Evolutionary conservation across 2,797 vertebrate species (phyloP).

Genomic region (Avahi laniger): DNA sequence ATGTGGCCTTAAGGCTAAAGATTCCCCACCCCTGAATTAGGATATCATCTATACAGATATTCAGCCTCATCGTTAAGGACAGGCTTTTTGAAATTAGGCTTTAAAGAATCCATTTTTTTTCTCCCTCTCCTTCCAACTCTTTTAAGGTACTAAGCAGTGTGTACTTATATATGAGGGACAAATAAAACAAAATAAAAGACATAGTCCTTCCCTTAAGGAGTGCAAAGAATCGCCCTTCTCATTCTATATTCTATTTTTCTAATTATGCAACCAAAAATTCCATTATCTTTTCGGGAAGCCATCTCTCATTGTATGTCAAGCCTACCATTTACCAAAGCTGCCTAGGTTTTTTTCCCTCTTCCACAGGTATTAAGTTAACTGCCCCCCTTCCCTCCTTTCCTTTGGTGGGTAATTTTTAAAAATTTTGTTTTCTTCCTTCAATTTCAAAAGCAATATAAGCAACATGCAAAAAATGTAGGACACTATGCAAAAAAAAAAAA

Average conservation of each 20-base stretch:
- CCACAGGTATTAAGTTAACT: not conserved
- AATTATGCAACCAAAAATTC: not conserved
- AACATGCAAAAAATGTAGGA: not conserved
- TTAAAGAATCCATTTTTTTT: not conserved
- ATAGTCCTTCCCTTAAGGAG: not conserved
- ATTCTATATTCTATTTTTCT: not conserved
- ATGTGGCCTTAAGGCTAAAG: no score
- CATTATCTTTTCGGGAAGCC: not conserved
- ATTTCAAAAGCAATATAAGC: not conserved
- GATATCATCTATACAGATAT: not conserved
- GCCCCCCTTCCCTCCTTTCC: not conserved
- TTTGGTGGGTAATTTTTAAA: not conserved
- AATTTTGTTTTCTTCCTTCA: not conserved
- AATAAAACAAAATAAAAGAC: not conserved
- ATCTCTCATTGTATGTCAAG: not conserved
- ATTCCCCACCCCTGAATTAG: not conserved
- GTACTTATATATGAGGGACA: not conserved
- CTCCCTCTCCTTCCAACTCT: not conserved
- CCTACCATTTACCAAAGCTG: not conserved
- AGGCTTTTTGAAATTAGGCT: not conserved
- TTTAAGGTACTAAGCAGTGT: not conserved
- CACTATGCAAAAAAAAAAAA: not conserved
- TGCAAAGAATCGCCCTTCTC: not conserved
- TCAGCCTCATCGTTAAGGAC: not conserved
- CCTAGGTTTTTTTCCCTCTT: not conserved